A percentile compares a stretch with the other conserved stretches of the same genome.
phyloP scores from a whole-genome alignment of 2,797 vertebrate species.

The Enteromius treurensis region DNA sequence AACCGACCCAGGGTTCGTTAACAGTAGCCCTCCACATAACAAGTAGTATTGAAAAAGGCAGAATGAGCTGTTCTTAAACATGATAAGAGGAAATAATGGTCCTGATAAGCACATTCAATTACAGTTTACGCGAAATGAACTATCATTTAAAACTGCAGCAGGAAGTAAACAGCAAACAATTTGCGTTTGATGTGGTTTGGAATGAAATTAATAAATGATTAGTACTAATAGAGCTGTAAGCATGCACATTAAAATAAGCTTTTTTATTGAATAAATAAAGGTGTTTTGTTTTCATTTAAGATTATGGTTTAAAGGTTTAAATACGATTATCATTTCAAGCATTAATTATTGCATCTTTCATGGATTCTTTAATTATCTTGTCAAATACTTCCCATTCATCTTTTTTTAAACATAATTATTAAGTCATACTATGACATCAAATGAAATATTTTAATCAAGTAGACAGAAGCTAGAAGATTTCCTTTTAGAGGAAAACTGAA shows the following conservation, averaged over 20 bases:
- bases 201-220: slow-evolving; percentile 21
- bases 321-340: slow-evolving; percentile 6
- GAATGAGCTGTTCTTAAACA: slow-evolving; percentile 30
- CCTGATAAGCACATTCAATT: slow-evolving; percentile 27
- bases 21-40: slow-evolving; percentile 5
- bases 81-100: slow-evolving; percentile 2
- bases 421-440: slow-evolving; percentile 23
- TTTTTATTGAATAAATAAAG: slow-evolving; percentile 23
- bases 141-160: not conserved
- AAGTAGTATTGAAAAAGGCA: slow-evolving; percentile 15
- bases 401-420: not conserved
- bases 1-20: slow-evolving; percentile 7
- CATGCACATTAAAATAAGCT: not conserved
- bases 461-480: not conserved
- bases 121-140: slow-evolving; percentile 4
- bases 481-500: not conserved
- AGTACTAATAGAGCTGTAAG: slow-evolving; percentile 15
- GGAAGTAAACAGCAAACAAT: not conserved
- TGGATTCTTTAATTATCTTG: slow-evolving; percentile 8
- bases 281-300: not conserved
- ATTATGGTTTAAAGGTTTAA: slow-evolving; percentile 8
- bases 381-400: slow-evolving; percentile 1
- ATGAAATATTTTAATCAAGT: slow-evolving; percentile 18
- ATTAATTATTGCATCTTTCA: slow-evolving; percentile 27
- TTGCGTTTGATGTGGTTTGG: not conserved